These are phyloP conservation scores for Maconellicoccus hirsutus DNA, from an alignment of 1,140 invertebrate species.

Conservation along the genomic window DNA sequence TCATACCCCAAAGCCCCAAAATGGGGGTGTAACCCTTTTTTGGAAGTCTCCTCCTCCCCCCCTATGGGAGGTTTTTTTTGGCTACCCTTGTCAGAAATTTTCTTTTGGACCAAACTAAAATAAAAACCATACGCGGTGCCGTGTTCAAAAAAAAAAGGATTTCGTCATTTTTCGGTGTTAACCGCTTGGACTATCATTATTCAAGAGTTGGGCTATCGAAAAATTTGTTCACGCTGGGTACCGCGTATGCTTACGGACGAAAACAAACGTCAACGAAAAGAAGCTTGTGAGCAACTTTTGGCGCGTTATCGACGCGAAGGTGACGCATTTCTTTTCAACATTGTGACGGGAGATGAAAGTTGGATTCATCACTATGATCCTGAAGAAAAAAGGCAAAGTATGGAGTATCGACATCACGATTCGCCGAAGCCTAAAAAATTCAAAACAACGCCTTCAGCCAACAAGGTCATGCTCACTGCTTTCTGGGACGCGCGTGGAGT, in stretches of 20 bases:
- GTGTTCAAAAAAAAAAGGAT: too few species aligned
- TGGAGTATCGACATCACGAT: slow-evolving; percentile 18
- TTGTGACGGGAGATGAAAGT: slow-evolving; percentile 33
- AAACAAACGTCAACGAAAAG: background rate
- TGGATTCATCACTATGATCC: slow-evolving; percentile 34
- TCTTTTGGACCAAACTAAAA: too few species aligned
- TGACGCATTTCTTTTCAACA: slow-evolving; percentile 24
- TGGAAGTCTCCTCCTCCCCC: too few species aligned
- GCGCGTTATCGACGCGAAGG: background rate
- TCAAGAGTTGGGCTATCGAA: slow-evolving; percentile 10
- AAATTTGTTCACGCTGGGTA: slow-evolving; percentile 24
- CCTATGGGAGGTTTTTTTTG: too few species aligned
- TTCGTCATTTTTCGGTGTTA: too few species aligned
- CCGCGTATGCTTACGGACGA: slow-evolving; percentile 4
- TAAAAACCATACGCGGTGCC: too few species aligned
- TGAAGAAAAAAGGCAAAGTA: slow-evolving; percentile 34
- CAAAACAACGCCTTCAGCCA: slow-evolving; percentile 30
- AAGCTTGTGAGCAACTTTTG: background rate
- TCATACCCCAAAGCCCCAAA: too few species aligned
- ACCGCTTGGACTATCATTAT: too few species aligned
- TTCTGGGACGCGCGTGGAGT: slow-evolving; percentile 29
- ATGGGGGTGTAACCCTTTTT: too few species aligned
- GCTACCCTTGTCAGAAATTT: too few species aligned
- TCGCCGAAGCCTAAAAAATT: slow-evolving; percentile 27
- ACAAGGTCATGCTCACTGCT: slow-evolving; percentile 31